Conservation (phyloP, 2,888 invertebrate genomes). For the Cynaeus angustus region DNA sequence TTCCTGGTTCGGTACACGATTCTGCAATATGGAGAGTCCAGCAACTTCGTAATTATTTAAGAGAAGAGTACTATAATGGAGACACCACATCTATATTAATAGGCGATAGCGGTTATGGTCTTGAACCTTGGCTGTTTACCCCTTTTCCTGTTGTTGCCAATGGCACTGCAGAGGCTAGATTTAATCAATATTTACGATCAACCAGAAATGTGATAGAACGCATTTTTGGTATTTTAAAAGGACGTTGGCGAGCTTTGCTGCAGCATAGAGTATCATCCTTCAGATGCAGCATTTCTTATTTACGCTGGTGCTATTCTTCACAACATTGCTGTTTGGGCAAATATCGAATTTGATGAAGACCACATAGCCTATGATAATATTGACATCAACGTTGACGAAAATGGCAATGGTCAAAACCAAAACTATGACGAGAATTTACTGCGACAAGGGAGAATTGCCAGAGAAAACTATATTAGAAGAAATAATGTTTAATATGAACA, state of each 20-base stretch:
- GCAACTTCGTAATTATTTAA: background rate
- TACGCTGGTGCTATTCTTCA: constrained; percentile 12
- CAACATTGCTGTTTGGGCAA: constrained; percentile 19
- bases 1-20: constrained; percentile 17
- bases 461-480: too few species aligned
- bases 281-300: constrained; percentile 14
- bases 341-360: constrained; percentile 6
- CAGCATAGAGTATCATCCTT: constrained; percentile 20
- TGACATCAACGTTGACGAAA: too few species aligned
- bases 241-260: constrained; percentile 10
- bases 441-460: too few species aligned
- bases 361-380: constrained; percentile 16
- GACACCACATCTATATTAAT: background rate
- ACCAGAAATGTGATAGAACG: constrained; percentile 11
- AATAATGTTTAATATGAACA: too few species aligned
- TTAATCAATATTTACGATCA: background rate
- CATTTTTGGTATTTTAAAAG: constrained; percentile 21
- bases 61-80: background rate
- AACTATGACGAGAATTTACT: too few species aligned
- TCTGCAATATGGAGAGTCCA: constrained; percentile 1
- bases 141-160: background rate
- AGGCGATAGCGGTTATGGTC: constrained; percentile 8
- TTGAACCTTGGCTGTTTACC: constrained; percentile 16
- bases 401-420: too few species aligned
- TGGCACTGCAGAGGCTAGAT: background rate